phyloP scores from a whole-genome alignment of 2,797 vertebrate genomes.

The Gallinago nigripennis region DNA sequence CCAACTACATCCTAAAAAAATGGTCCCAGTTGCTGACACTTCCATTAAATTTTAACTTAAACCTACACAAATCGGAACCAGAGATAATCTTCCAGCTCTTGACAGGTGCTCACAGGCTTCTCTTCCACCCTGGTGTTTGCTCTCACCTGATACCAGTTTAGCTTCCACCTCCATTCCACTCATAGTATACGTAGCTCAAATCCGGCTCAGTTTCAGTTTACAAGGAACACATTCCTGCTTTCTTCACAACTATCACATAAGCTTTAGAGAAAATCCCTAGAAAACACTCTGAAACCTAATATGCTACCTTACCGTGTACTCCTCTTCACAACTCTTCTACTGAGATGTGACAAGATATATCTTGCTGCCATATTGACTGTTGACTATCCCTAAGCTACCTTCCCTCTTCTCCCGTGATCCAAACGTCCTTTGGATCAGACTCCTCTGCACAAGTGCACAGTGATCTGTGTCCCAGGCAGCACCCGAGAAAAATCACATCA shows the following conservation, averaged over 20 bases:
- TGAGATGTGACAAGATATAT: not conserved
- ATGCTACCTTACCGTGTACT: not conserved
- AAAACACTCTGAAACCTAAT: not conserved
- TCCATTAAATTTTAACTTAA: not conserved
- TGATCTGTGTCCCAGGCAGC: not conserved
- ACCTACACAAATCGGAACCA: not conserved
- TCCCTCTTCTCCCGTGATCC: not conserved
- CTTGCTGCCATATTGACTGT: not conserved
- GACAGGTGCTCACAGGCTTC: not conserved
- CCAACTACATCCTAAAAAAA: not conserved
- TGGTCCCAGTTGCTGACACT: not conserved
- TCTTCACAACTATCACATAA: not conserved
- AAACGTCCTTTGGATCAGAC: not conserved
- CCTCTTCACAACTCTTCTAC: not conserved
- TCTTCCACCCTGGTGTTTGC: not conserved
- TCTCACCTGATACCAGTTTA: not conserved
- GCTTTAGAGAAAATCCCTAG: not conserved
- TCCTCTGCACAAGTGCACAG: not conserved
- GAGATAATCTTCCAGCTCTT: not conserved
- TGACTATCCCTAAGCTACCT: not conserved
- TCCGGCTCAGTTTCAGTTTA: not conserved
- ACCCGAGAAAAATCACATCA: not conserved
- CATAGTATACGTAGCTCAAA: not conserved
- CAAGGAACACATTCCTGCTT: not conserved
- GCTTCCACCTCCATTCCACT: not conserved